A percentile compares a stretch with the other conserved stretches of the same genome.
These are phyloP conservation scores for Etheostoma spectabile DNA, from an alignment of 2,113 vertebrate species.

Conservation along the genomic window DNA sequence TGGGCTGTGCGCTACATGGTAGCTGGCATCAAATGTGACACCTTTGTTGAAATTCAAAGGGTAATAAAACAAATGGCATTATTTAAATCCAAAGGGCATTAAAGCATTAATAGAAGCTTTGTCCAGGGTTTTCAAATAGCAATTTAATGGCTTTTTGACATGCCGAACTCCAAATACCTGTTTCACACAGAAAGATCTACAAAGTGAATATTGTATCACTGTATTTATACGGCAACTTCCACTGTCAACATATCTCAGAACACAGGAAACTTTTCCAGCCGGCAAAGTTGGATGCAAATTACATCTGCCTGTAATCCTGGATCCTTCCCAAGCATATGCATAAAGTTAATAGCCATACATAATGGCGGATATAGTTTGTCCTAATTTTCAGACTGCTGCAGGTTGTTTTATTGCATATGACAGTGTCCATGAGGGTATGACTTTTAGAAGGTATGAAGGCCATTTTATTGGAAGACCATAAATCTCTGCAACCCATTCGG, in stretches of 20 bases:
- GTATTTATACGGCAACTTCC: slow-evolving; percentile 53
- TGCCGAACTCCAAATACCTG: slow-evolving; percentile 61
- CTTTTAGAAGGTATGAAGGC: slow-evolving; percentile 65
- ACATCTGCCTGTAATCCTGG: slow-evolving; percentile 59
- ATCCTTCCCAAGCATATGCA: slow-evolving; percentile 70
- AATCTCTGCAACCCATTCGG: slow-evolving; percentile 61
- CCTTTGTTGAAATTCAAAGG: slow-evolving; percentile 48
- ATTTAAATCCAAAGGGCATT: slow-evolving; percentile 38
- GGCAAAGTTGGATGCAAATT: slow-evolving; percentile 52
- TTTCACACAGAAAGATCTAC: slow-evolving; percentile 56
- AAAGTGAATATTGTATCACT: slow-evolving; percentile 72
- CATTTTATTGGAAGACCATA: slow-evolving; percentile 64
- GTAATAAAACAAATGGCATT: slow-evolving; percentile 32
- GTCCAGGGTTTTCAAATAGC: slow-evolving; percentile 55
- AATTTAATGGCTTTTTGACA: slow-evolving; percentile 53
- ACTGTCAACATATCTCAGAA: slow-evolving; percentile 49
- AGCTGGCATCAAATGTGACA: slow-evolving; percentile 25
- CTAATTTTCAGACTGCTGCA: slow-evolving; percentile 60
- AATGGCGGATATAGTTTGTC: slow-evolving; percentile 56
- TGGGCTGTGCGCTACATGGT: slow-evolving; percentile 18
- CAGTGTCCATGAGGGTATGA: slow-evolving; percentile 63
- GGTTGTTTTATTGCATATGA: slow-evolving; percentile 74
- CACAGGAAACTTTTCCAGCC: slow-evolving; percentile 46
- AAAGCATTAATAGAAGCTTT: slow-evolving; percentile 48
- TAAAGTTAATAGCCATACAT: slow-evolving; percentile 69